Percentiles rank a stretch among this genome's conserved stretches.
Conservation (phyloP, 2,113 vertebrate genomes). For the Gopherus flavomarginatus region DNA sequence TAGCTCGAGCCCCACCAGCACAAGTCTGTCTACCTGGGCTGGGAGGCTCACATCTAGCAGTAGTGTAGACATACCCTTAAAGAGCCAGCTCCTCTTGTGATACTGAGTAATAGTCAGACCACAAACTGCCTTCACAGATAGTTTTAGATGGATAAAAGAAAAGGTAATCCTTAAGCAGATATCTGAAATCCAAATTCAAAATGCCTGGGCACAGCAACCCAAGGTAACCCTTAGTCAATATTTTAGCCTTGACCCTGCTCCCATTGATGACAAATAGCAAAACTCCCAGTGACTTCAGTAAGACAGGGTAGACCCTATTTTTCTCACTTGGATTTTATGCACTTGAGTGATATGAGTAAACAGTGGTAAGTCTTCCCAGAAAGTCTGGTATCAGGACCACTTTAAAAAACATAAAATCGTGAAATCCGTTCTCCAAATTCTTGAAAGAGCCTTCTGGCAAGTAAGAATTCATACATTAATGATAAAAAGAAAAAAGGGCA, state of each 20-base stretch:
- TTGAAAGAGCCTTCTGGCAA: neutral
- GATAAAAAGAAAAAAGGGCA: neutral
- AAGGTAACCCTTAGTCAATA: conserved; percentile 55
- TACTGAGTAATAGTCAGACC: neutral
- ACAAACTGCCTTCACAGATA: conserved; percentile 10
- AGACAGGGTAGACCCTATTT: conserved; percentile 20
- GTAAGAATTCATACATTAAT: neutral
- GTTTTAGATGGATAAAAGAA: conserved; percentile 36
- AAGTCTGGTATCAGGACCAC: neutral
- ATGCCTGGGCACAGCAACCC: conserved; percentile 14
- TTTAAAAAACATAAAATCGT: neutral
- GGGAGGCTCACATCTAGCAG: neutral
- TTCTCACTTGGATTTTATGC: conserved; percentile 31
- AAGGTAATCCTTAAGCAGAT: conserved; percentile 24
- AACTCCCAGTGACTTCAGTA: conserved; percentile 59
- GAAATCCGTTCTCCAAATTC: neutral
- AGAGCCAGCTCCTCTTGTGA: neutral
- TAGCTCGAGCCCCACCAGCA: neutral
- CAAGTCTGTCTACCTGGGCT: neutral
- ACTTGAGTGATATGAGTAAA: conserved; percentile 5
- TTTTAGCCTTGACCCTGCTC: conserved; percentile 57
- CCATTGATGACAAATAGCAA: conserved; percentile 60
- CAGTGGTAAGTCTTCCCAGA: conserved; percentile 4
- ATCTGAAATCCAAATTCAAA: conserved; percentile 48
- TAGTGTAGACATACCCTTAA: neutral